phyloP scores from a whole-genome alignment of 2,797 vertebrate species.

The Sebastes hopkinsi region DNA sequence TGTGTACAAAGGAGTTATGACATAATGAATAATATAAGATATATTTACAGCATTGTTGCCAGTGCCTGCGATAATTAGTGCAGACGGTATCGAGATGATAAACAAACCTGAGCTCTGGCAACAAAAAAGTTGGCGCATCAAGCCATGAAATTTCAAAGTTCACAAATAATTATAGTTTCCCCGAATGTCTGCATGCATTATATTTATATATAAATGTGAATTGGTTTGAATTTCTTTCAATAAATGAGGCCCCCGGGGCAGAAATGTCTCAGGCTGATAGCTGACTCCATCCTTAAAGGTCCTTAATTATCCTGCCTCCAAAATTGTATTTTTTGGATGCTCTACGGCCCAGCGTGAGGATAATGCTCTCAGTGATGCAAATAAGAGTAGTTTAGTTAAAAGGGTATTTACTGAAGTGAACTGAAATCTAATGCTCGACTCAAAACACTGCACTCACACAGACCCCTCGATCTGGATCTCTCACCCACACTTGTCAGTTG shows the following conservation, averaged over 20 bases:
- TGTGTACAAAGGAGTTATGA: not conserved
- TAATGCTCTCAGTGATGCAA: constrained; percentile 13
- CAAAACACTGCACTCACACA: not conserved
- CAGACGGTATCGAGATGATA: not conserved
- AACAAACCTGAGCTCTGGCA: constrained; percentile 11
- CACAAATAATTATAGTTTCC: constrained; percentile 9
- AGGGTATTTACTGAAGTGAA: constrained; percentile 14
- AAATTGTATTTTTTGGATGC: constrained; percentile 9
- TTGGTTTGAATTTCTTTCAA: not conserved
- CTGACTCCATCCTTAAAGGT: constrained; percentile 8
- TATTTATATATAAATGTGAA: not conserved
- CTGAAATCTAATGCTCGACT: not conserved
- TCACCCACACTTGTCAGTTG: not conserved
- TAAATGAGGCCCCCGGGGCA: constrained; percentile 24
- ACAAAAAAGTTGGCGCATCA: not conserved
- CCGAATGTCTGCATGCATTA: not conserved
- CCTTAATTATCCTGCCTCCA: constrained; percentile 29
- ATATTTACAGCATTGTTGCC: not conserved
- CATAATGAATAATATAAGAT: not conserved
- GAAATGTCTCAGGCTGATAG: not conserved
- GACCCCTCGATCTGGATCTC: not conserved
- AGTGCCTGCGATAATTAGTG: constrained; percentile 12
- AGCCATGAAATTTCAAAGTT: not conserved
- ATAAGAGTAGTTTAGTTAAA: constrained; percentile 17
- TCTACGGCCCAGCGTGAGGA: not conserved